Evolutionary conservation across 2,113 vertebrate species (phyloP).

Genomic region (Paramormyrops kingsleyae): DNA sequence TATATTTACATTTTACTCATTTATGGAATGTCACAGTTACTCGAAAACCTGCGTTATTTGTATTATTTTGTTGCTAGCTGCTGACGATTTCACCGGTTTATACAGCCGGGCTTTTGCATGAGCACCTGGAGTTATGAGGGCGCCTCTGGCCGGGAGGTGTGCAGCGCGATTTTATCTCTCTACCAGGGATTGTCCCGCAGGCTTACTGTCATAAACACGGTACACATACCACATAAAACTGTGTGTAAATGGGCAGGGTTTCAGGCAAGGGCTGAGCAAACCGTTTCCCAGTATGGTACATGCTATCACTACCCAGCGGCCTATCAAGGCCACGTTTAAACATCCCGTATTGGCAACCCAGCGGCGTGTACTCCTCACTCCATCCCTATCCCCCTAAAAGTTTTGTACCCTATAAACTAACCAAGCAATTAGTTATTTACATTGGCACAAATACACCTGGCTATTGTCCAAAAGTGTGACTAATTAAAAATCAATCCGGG

Average conservation of each 20-base stretch:
- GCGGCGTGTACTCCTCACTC: neutral
- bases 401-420: constrained; percentile 50
- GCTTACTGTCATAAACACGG: neutral
- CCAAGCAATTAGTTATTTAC: constrained; percentile 67
- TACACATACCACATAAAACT: neutral
- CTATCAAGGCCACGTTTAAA: neutral
- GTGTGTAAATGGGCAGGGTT: neutral
- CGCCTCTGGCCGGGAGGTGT: neutral
- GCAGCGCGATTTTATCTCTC: neutral
- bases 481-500: constrained; percentile 99
- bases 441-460: constrained; percentile 74
- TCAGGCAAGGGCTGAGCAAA: neutral
- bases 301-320: neutral
- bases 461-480: constrained; percentile 84
- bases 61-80: neutral
- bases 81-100: neutral
- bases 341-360: neutral
- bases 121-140: neutral
- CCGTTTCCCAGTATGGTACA: neutral
- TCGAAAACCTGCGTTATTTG: neutral
- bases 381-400: constrained; percentile 26
- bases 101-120: neutral
- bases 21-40: neutral
- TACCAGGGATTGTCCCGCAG: neutral
- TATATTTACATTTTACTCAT: neutral